These are phyloP conservation scores for Trichacis sp. DNA, from an alignment of 2,888 invertebrate species.

Conservation along the genomic window DNA sequence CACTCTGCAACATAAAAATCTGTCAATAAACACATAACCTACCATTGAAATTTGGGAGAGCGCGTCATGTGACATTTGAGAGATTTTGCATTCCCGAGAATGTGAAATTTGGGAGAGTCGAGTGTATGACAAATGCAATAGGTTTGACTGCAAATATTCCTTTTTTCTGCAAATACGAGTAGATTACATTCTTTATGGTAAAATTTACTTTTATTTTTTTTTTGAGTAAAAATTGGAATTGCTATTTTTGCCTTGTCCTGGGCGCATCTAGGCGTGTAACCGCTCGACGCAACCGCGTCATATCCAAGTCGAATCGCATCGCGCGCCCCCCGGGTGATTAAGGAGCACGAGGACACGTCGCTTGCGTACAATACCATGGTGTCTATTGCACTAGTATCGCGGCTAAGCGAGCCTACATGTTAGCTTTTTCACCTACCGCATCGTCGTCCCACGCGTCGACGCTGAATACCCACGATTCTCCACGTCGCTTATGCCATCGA, in stretches of 20 bases:
- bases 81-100: no score
- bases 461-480: conserved; percentile 42
- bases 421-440: conserved; percentile 44
- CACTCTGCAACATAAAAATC: no score
- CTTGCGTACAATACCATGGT: conserved; percentile 31
- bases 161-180: no score
- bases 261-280: conserved; percentile 5
- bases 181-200: no score
- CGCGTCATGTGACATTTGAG: no score
- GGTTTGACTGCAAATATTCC: no score
- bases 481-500: conserved; percentile 36
- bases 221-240: conserved; percentile 18
- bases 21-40: no score
- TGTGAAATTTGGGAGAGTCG: no score
- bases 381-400: conserved; percentile 16
- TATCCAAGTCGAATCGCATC: conserved; percentile 32
- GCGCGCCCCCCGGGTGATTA: conserved; percentile 34
- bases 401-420: conserved; percentile 18
- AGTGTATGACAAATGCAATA: no score
- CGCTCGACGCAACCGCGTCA: conserved; percentile 33
- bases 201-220: no score
- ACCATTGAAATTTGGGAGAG: no score
- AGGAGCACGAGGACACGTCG: conserved; percentile 47
- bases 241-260: conserved; percentile 21
- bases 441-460: conserved; percentile 43